Percentiles rank a stretch among this genome's conserved stretches.
These are phyloP conservation scores for Botia kubotai DNA, from an alignment of 2,797 vertebrate genomes.

Conservation along the genomic window DNA sequence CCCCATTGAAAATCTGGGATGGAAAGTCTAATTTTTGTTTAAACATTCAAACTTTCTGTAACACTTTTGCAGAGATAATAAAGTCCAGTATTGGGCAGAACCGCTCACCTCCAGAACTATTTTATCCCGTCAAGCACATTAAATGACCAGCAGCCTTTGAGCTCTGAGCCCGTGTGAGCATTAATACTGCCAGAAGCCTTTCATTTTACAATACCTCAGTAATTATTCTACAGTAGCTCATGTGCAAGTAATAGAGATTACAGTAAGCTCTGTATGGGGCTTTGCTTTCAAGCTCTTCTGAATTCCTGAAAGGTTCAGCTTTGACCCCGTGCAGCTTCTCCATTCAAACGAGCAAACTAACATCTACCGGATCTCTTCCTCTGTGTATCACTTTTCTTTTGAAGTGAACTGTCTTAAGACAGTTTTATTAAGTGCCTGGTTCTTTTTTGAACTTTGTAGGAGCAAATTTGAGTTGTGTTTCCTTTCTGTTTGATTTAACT, in stretches of 20 bases:
- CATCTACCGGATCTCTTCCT: not conserved
- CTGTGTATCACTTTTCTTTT: not conserved
- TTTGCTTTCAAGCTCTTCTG: not conserved
- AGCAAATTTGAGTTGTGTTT: not conserved
- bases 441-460: not conserved
- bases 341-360: not conserved
- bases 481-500: not conserved
- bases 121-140: not conserved
- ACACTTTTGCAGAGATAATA: not conserved
- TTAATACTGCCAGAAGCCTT: constrained; percentile 21
- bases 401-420: not conserved
- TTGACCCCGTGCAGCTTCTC: not conserved
- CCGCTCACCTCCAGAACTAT: not conserved
- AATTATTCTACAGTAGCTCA: constrained; percentile 28
- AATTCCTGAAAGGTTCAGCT: constrained; percentile 24
- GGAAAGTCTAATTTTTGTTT: not conserved
- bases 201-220: constrained; percentile 24
- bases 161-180: not conserved
- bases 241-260: constrained; percentile 35
- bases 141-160: not conserved
- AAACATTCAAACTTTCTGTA: not conserved
- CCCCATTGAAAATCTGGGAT: not conserved
- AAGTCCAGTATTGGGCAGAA: not conserved
- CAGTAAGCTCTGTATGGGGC: not conserved
- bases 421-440: not conserved